Evolutionary conservation across 2,113 vertebrate genomes (phyloP).

Genomic region (Prolemur simus): DNA sequence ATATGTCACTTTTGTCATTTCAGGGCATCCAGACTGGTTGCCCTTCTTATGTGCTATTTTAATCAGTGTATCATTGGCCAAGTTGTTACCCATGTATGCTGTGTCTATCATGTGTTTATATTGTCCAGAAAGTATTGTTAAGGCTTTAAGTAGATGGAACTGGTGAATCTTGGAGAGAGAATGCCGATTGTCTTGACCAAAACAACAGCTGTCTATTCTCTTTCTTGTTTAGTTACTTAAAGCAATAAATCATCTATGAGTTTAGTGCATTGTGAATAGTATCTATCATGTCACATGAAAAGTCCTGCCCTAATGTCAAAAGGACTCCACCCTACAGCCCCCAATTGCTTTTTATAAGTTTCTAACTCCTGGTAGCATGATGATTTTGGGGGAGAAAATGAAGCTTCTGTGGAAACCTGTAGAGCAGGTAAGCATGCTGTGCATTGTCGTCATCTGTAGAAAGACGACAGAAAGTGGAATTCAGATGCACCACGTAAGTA

Average conservation of each 20-base stretch:
- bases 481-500: neutral
- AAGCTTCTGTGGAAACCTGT: neutral
- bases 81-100: slow-evolving; percentile 59
- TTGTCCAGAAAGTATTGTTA: slow-evolving; percentile 67
- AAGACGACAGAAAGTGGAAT: neutral
- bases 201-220: slow-evolving; percentile 55
- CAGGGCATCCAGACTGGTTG: neutral
- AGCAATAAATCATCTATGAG: slow-evolving; percentile 70
- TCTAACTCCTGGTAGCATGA: neutral
- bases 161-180: slow-evolving; percentile 60
- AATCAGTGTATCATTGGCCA: slow-evolving; percentile 63
- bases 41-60: slow-evolving; percentile 55
- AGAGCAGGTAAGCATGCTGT: neutral
- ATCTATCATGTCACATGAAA: neutral
- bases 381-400: neutral
- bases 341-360: neutral
- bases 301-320: neutral
- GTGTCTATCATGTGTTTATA: slow-evolving; percentile 73
- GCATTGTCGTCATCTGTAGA: neutral
- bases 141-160: slow-evolving; percentile 72
- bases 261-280: neutral
- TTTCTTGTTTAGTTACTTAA: slow-evolving; percentile 74
- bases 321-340: neutral
- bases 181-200: slow-evolving; percentile 34
- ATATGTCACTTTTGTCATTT: slow-evolving; percentile 31